Conservation (phyloP, 2,888 invertebrate species). For the Leuctra nigra region DNA sequence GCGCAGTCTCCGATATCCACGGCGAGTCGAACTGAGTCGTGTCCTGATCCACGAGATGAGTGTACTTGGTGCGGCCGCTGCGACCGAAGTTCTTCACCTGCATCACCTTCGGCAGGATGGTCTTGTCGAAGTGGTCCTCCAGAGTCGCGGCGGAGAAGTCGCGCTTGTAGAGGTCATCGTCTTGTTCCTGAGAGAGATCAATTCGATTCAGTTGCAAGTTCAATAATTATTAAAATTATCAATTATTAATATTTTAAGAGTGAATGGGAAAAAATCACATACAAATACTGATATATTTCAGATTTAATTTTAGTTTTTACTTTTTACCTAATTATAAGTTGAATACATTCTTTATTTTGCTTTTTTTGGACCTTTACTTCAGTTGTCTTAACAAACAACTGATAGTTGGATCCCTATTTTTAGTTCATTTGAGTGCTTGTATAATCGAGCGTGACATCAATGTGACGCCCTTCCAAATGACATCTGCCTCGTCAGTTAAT, state of each 20-base stretch:
- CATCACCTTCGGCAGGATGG: conserved; percentile 98
- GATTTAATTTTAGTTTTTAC: neutral
- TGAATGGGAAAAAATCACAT: neutral
- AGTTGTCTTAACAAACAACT: no score
- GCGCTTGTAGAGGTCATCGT: conserved; percentile 83
- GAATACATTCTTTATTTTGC: no score
- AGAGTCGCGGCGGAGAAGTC: conserved; percentile 94
- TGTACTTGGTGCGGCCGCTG: conserved; percentile 97
- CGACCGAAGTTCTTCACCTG: conserved; percentile 98
- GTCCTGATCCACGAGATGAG: conserved; percentile 97
- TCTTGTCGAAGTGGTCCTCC: conserved; percentile 99
- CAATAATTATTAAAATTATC: neutral
- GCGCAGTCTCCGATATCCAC: conserved; percentile 89
- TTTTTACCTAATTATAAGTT: no score
- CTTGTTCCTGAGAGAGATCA: conserved; percentile 55
- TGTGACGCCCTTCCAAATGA: no score
- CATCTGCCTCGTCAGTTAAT: no score
- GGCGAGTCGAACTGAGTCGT: conserved; percentile 97
- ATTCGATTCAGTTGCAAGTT: neutral
- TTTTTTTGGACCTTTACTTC: no score
- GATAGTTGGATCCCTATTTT: no score
- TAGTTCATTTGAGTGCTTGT: no score
- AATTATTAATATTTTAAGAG: neutral
- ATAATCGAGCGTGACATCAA: no score
- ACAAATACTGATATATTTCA: neutral